These are phyloP conservation scores for Salmo trutta DNA, from an alignment of 2,797 vertebrate species.

Conservation along the genomic window DNA sequence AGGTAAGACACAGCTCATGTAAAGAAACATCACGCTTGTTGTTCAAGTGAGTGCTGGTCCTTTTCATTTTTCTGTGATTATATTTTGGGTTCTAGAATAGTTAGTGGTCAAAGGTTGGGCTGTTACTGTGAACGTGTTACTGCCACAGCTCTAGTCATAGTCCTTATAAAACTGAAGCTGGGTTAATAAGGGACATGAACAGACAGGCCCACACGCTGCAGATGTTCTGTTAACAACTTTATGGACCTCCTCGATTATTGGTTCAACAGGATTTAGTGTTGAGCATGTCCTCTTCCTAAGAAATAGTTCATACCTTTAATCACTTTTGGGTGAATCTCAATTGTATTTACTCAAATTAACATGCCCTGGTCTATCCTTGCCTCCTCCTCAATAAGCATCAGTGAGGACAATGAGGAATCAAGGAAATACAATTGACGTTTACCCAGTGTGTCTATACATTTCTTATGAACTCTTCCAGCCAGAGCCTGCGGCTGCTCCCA, in stretches of 20 bases:
- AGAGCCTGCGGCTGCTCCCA: slow-evolving; percentile 75
- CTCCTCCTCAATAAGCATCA: not conserved
- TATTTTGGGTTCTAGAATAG: not conserved
- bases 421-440: not conserved
- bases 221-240: not conserved
- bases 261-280: not conserved
- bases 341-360: not conserved
- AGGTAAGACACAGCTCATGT: slow-evolving; percentile 72
- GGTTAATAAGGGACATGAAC: not conserved
- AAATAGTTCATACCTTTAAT: not conserved
- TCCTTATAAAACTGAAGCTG: not conserved
- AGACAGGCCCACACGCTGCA: not conserved
- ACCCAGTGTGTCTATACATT: not conserved
- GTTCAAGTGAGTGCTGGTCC: not conserved
- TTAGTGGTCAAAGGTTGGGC: too few species aligned
- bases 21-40: not conserved
- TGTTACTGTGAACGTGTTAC: too few species aligned
- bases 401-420: not conserved
- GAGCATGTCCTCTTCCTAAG: not conserved
- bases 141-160: not conserved
- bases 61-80: not conserved
- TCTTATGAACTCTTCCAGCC: not conserved
- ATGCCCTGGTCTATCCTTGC: not conserved
- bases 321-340: not conserved
- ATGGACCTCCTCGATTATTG: not conserved